Evolutionary conservation across 1,140 invertebrate species (phyloP).

Genomic region (Papilio helenus): DNA sequence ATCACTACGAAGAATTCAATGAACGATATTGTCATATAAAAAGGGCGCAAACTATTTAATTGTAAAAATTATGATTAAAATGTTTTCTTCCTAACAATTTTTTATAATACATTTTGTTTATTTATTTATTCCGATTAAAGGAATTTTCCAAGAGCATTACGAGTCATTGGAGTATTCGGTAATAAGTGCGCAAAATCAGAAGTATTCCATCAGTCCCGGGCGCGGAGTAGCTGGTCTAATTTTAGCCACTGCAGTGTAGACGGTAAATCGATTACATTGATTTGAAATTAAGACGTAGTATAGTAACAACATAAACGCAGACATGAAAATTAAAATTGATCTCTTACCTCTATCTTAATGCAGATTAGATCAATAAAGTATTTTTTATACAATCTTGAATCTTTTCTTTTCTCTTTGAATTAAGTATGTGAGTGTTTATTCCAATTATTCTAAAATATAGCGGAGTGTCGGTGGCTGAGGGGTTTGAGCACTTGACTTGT

Average conservation of each 20-base stretch:
- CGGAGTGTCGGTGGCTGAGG: no score
- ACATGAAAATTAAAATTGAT: not conserved
- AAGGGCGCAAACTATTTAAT: not conserved
- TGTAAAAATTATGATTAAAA: not conserved
- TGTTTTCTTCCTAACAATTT: not conserved
- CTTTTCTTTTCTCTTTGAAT: no score
- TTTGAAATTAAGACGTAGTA: not conserved
- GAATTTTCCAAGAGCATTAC: not conserved
- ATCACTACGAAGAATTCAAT: not conserved
- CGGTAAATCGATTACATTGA: not conserved
- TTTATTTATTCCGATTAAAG: not conserved
- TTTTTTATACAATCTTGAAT: not conserved
- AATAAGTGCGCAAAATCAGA: not conserved
- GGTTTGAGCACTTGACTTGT: no score
- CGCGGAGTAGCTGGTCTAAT: not conserved
- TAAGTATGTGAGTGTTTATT: no score
- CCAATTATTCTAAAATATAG: no score
- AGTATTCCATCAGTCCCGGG: not conserved
- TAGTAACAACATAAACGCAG: not conserved
- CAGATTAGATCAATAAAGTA: not conserved
- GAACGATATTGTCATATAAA: not conserved
- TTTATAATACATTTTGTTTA: not conserved
- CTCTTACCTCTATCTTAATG: not conserved
- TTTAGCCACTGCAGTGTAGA: not conserved
- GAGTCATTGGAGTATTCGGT: not conserved